Percentiles rank a stretch among this genome's conserved stretches.
These are phyloP conservation scores for Sitta carolinensis DNA, from an alignment of 2,797 vertebrate genomes.

Conservation along the genomic window DNA sequence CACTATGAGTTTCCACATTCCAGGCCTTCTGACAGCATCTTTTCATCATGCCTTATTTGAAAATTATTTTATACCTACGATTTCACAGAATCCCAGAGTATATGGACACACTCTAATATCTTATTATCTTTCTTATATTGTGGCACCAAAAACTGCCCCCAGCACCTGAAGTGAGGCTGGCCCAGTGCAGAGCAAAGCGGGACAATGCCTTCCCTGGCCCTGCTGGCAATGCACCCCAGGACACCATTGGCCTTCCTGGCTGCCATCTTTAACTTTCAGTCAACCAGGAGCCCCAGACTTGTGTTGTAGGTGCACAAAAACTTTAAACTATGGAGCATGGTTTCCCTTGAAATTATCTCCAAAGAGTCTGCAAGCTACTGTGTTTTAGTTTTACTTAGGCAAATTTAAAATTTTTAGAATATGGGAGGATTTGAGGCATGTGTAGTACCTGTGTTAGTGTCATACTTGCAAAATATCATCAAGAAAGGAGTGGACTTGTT, in stretches of 20 bases:
- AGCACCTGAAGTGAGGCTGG: fast-evolving
- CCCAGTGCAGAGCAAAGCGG: not conserved
- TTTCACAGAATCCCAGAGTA: not conserved
- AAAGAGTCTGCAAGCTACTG: not conserved
- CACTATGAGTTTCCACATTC: not conserved
- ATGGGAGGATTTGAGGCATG: not conserved
- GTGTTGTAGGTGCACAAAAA: not conserved
- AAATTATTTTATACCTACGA: not conserved
- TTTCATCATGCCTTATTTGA: not conserved
- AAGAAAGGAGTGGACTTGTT: not conserved
- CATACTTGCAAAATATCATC: not conserved
- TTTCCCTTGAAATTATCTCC: not conserved
- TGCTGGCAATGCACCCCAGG: fast-evolving
- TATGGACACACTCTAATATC: not conserved
- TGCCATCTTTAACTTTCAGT: not conserved
- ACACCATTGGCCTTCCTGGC: fast-evolving
- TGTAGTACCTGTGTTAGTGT: not conserved
- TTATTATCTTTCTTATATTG: not conserved
- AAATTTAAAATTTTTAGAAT: not conserved
- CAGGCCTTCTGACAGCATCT: not conserved
- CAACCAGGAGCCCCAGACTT: not conserved
- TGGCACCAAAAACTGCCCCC: fast-evolving
- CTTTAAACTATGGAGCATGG: not conserved
- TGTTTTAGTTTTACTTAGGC: not conserved
- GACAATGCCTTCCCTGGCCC: no score